Evolutionary conservation across 2,797 vertebrate species (phyloP).

Genomic region (Channallabes apus): DNA sequence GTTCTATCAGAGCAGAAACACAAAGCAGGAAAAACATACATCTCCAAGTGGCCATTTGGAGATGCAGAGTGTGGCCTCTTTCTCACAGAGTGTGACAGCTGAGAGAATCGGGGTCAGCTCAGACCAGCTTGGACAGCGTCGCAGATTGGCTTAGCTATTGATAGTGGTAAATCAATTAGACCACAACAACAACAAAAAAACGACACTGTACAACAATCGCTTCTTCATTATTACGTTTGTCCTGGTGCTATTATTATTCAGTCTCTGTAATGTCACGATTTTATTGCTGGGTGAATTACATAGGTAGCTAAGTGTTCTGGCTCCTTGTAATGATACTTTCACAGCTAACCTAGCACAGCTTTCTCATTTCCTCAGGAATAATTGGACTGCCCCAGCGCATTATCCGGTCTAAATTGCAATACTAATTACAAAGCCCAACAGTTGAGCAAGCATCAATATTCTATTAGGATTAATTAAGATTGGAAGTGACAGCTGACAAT

Average conservation of each 20-base stretch:
- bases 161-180: constrained; percentile 83
- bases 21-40: constrained; percentile 52
- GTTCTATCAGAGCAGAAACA: constrained; percentile 78
- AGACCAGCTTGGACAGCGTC: constrained; percentile 86
- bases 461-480: constrained; percentile 99
- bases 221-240: not conserved
- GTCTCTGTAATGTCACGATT: constrained; percentile 14
- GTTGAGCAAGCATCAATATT: constrained; percentile 92
- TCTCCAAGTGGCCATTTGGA: constrained; percentile 55
- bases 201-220: not conserved
- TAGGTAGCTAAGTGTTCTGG: constrained; percentile 1
- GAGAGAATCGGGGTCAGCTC: constrained; percentile 97
- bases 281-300: constrained; percentile 16
- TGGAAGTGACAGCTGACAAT: constrained; percentile 91
- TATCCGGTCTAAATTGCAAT: constrained; percentile 90
- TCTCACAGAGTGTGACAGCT: constrained; percentile 92
- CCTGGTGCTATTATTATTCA: not conserved
- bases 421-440: constrained; percentile 97
- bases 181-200: constrained; percentile 54
- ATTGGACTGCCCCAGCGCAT: constrained; percentile 83
- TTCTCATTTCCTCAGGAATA: constrained; percentile 82
- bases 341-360: constrained; percentile 74
- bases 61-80: constrained; percentile 84
- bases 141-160: constrained; percentile 88
- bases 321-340: constrained; percentile 68